Conservation (phyloP, 2,113 vertebrate species). For the Neopipo cinnamomea region DNA sequence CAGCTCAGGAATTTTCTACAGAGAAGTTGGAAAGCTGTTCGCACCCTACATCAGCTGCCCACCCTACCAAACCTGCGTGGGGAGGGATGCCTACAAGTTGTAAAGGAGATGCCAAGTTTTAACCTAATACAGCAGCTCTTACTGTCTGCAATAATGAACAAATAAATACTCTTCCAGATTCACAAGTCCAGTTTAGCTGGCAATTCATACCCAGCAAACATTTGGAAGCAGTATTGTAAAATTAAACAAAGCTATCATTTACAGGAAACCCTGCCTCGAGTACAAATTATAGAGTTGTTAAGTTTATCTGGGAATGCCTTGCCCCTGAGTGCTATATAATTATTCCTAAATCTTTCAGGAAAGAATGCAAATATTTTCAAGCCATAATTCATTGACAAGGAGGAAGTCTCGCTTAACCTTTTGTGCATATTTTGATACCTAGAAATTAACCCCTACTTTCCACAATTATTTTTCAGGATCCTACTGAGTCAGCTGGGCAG, state of each 20-base stretch:
- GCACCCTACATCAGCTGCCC: neutral
- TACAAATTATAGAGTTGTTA: constrained; percentile 67
- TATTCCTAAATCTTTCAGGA: constrained; percentile 67
- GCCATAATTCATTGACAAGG: constrained; percentile 42
- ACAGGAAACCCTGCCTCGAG: constrained; percentile 67
- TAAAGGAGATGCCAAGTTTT: neutral
- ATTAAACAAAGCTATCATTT: constrained; percentile 68
- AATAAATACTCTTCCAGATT: constrained; percentile 22
- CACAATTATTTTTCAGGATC: neutral
- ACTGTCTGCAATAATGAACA: constrained; percentile 15
- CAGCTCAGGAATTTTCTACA: neutral
- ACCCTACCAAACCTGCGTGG: neutral
- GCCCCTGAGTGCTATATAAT: constrained; percentile 65
- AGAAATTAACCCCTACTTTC: constrained; percentile 37
- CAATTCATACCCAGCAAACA: constrained; percentile 14
- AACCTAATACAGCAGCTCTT: neutral
- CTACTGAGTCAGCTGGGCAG: neutral
- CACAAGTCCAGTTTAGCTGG: constrained; percentile 8
- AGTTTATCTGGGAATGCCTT: constrained; percentile 66
- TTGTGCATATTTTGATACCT: constrained; percentile 35
- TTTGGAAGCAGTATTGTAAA: constrained; percentile 60
- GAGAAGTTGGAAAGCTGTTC: neutral
- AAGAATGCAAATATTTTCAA: constrained; percentile 68
- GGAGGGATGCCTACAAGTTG: neutral
- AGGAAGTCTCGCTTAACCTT: constrained; percentile 57